Evolutionary conservation across 2,797 vertebrate genomes (phyloP).

Genomic region (Sebastes baramenuke): DNA sequence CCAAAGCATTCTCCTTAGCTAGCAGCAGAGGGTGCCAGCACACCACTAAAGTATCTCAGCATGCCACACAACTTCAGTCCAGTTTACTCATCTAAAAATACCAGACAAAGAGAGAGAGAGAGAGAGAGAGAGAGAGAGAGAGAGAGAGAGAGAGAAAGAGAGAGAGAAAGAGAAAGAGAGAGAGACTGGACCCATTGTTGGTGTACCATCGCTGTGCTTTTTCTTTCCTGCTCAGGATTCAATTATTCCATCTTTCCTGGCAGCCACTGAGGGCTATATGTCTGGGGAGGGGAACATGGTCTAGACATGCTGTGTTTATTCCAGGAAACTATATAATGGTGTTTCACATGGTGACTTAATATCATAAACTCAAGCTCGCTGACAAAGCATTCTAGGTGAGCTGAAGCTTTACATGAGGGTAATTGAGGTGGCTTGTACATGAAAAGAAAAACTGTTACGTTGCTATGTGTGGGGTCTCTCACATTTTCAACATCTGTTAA

Average conservation of each 20-base stretch:
- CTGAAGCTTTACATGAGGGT: not conserved
- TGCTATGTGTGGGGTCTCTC: no score
- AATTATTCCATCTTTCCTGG: conserved; percentile 32
- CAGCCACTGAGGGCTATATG: not conserved
- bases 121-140: not conserved
- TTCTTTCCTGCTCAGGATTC: conserved; percentile 24
- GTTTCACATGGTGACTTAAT: conserved; percentile 15
- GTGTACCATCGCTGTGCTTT: not conserved
- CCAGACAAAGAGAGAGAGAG: conserved; percentile 2
- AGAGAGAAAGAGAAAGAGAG: not conserved
- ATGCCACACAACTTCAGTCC: conserved; percentile 14
- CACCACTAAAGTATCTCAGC: conserved; percentile 54
- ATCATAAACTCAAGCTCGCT: not conserved
- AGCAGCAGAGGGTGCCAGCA: conserved; percentile 82
- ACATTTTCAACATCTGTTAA: no score
- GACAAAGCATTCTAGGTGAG: conserved; percentile 6
- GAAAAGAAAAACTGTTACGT: not conserved
- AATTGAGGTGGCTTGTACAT: not conserved
- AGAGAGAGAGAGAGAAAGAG: not conserved
- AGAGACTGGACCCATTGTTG: not conserved
- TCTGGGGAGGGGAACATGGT: conserved; percentile 24
- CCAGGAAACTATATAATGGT: conserved; percentile 44
- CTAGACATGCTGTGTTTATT: conserved; percentile 41
- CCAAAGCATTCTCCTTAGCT: conserved; percentile 58
- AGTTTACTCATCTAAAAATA: conserved; percentile 30